Conservation (phyloP, 2,797 vertebrate genomes). For the Chelon labrosus region DNA sequence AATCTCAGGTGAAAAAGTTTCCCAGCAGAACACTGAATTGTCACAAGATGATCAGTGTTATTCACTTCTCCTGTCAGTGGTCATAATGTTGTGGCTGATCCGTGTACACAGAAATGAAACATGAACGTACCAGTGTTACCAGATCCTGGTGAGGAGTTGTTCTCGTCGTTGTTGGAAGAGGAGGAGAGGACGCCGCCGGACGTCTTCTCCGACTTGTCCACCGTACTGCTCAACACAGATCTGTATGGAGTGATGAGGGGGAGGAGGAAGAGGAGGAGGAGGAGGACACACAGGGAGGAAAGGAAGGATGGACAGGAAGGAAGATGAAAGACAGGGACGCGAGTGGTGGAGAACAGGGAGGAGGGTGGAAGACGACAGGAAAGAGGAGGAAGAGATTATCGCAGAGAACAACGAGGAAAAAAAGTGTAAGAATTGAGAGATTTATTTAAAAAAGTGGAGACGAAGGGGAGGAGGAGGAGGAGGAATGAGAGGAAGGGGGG, state of each 20-base stretch:
- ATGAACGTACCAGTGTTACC: slow-evolving; percentile 73
- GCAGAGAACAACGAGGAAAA: slow-evolving; percentile 30
- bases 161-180: slow-evolving; percentile 79
- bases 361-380: not conserved
- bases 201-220: slow-evolving; percentile 85
- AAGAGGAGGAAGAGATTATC: slow-evolving; percentile 10
- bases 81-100: no score
- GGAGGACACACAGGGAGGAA: not conserved
- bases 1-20: no score
- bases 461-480: slow-evolving; percentile 19
- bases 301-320: not conserved
- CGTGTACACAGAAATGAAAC: no score
- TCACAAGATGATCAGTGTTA: no score
- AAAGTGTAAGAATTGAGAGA: slow-evolving; percentile 38
- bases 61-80: no score
- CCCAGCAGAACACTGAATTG: no score
- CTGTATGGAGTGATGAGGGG: slow-evolving; percentile 65
- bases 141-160: slow-evolving; percentile 79
- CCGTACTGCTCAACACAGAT: slow-evolving; percentile 86
- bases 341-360: not conserved
- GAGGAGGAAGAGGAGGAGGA: not conserved
- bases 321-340: not conserved
- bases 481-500: slow-evolving; percentile 38
- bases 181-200: slow-evolving; percentile 81
- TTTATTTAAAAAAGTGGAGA: slow-evolving; percentile 36